Evolutionary conservation across 2,888 invertebrate genomes (phyloP).

Genomic region (Campaea margaritaria): DNA sequence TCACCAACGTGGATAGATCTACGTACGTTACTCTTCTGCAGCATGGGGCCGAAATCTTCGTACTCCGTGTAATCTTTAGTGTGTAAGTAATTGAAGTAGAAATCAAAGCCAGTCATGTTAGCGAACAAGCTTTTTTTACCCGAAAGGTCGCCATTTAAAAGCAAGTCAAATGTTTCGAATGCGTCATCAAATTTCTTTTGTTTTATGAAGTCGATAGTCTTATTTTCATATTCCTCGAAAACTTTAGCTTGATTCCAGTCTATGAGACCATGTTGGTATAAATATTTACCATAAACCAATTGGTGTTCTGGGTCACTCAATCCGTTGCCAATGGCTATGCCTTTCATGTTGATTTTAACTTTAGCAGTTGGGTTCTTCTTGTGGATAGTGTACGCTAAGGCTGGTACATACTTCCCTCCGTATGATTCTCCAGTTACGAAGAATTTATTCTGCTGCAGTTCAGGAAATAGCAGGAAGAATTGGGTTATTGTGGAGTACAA

Average conservation of each 20-base stretch:
- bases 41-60: slow-evolving; percentile 85
- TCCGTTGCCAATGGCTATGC: slow-evolving; percentile 92
- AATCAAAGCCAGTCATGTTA: slow-evolving; percentile 90
- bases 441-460: slow-evolving; percentile 90
- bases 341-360: slow-evolving; percentile 89
- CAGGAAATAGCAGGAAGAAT: slow-evolving; percentile 93
- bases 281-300: slow-evolving; percentile 90
- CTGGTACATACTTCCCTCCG: slow-evolving; percentile 92
- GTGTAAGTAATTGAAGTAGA: slow-evolving; percentile 90
- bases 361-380: slow-evolving; percentile 86
- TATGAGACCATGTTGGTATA: slow-evolving; percentile 91
- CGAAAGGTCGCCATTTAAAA: slow-evolving; percentile 89
- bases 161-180: slow-evolving; percentile 88
- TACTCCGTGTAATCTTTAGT: slow-evolving; percentile 83
- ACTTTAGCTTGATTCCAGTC: slow-evolving; percentile 86
- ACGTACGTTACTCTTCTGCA: slow-evolving; percentile 87
- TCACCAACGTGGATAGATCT: slow-evolving; percentile 94
- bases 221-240: slow-evolving; percentile 86
- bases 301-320: slow-evolving; percentile 92
- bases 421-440: slow-evolving; percentile 96
- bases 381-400: slow-evolving; percentile 90
- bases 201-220: slow-evolving; percentile 86
- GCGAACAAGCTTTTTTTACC: slow-evolving; percentile 86
- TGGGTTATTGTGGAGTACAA: slow-evolving; percentile 91
- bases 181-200: slow-evolving; percentile 88